Conservation (phyloP, 2,797 vertebrate genomes). For the Neomorphus geoffroyi region DNA sequence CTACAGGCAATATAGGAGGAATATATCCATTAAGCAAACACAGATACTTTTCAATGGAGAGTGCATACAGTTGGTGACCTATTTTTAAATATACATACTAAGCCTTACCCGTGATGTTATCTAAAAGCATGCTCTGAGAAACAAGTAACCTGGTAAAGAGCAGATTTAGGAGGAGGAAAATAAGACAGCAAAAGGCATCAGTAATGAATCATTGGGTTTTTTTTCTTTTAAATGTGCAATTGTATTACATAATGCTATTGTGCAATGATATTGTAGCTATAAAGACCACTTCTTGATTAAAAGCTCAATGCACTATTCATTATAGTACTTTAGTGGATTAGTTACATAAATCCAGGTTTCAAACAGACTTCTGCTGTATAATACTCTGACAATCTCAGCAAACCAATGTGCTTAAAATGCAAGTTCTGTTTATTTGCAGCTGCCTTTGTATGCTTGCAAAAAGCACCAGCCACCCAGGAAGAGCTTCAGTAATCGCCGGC, state of each 20-base stretch:
- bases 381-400: slow-evolving; percentile 11
- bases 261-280: slow-evolving; percentile 54
- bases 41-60: slow-evolving; percentile 29
- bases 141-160: slow-evolving; percentile 23
- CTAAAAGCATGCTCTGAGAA: slow-evolving; percentile 40
- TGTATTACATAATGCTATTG: slow-evolving; percentile 39
- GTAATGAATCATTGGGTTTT: background rate
- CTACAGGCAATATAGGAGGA: background rate
- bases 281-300: slow-evolving; percentile 71
- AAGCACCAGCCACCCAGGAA: background rate
- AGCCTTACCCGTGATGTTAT: slow-evolving; percentile 7
- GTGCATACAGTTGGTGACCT: slow-evolving; percentile 34
- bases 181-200: slow-evolving; percentile 2
- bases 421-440: background rate
- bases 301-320: slow-evolving; percentile 67
- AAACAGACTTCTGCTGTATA: slow-evolving; percentile 39
- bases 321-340: slow-evolving; percentile 61
- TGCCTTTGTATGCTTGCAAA: background rate
- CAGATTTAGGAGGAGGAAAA: slow-evolving; percentile 45
- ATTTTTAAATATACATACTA: slow-evolving; percentile 65
- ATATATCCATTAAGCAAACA: slow-evolving; percentile 18
- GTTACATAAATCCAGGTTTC: slow-evolving; percentile 60
- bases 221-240: background rate
- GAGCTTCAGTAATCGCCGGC: background rate
- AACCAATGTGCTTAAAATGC: background rate